Percentiles rank a stretch among this genome's conserved stretches.
These are phyloP conservation scores for Pseudomyrmex pallidus DNA, from an alignment of 1,140 invertebrate species.

Conservation along the genomic window DNA sequence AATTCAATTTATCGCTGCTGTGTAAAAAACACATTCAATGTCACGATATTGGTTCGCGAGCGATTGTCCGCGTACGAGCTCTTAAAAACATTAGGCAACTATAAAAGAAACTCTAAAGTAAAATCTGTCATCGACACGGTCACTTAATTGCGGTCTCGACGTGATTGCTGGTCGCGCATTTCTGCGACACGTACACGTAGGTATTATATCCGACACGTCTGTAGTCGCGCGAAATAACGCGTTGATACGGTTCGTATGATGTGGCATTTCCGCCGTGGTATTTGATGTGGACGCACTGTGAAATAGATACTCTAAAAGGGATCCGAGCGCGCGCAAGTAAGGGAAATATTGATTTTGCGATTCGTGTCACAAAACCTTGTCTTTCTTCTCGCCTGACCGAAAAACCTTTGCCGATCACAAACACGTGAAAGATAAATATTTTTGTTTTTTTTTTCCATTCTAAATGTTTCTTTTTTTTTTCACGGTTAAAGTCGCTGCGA, in stretches of 20 bases:
- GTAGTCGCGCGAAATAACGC: slow-evolving; percentile 36
- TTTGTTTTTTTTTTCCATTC: no score
- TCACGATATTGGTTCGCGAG: no score
- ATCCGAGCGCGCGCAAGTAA: neutral
- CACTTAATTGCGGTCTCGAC: slow-evolving; percentile 35
- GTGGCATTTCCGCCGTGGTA: slow-evolving; percentile 48
- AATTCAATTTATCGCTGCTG: no score
- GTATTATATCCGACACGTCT: neutral
- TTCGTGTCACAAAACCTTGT: neutral
- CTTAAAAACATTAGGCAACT: neutral
- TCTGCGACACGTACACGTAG: neutral
- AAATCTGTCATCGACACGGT: slow-evolving; percentile 26
- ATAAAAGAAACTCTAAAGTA: neutral
- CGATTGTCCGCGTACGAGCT: no score
- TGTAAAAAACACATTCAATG: no score
- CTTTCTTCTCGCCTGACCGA: slow-evolving; percentile 18
- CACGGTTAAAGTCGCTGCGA: no score
- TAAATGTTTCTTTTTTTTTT: no score
- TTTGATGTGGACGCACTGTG: slow-evolving; percentile 39
- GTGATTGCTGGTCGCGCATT: neutral
- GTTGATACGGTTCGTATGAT: slow-evolving; percentile 40
- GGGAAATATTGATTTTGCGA: slow-evolving; percentile 42
- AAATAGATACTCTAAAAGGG: slow-evolving; percentile 15
- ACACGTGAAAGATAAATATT: no score
- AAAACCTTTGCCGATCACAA: slow-evolving; percentile 9